Conservation (phyloP, 2,113 vertebrate species). For the Taxidea taxus region DNA sequence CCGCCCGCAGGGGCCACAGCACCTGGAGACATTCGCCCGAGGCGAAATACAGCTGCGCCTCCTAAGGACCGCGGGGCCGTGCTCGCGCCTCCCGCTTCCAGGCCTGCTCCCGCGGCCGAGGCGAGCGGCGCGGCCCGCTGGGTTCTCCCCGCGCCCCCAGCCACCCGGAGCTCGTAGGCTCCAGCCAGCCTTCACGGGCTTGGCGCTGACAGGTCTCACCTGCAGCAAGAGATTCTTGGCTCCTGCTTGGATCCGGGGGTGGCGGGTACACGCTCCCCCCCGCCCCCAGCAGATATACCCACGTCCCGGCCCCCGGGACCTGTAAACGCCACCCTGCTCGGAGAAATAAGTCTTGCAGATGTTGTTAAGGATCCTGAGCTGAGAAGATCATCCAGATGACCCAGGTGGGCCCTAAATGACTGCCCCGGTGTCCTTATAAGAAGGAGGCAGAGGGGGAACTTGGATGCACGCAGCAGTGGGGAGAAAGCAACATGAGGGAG, state of each 20-base stretch:
- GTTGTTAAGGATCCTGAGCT: background rate
- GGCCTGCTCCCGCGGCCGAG: background rate
- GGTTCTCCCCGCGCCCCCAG: background rate
- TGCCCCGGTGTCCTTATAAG: background rate
- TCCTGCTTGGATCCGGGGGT: background rate
- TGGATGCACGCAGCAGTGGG: background rate
- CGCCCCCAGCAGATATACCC: too few relatives aligned
- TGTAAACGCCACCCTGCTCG: background rate
- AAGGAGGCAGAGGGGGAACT: background rate
- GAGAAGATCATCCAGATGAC: background rate
- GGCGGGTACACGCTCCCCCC: background rate
- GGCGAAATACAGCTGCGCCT: background rate
- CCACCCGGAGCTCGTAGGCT: background rate
- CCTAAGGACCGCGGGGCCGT: background rate
- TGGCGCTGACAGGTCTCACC: fast-evolving
- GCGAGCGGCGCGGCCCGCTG: fast-evolving
- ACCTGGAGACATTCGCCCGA: background rate
- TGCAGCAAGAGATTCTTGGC: fast-evolving
- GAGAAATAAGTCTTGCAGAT: background rate
- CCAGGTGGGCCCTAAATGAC: background rate
- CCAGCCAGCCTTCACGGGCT: background rate
- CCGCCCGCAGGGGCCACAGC: background rate
- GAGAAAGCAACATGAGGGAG: background rate
- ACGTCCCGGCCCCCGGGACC: background rate
- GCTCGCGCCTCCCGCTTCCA: fast-evolving